Evolutionary conservation across 2,113 vertebrate genomes (phyloP).

Genomic region (Rhinolophus sinicus): DNA sequence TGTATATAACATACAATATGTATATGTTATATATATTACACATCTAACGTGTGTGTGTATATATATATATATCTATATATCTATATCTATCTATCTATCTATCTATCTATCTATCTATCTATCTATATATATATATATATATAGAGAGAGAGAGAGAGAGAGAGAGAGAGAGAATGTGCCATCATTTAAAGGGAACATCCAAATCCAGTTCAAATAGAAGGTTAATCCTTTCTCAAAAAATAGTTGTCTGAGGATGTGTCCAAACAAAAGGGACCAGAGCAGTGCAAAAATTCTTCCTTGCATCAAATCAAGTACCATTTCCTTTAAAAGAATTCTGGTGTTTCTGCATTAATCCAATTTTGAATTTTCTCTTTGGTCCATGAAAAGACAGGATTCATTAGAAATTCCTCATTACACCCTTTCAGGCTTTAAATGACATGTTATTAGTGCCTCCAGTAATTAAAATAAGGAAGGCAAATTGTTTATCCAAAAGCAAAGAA

Average conservation of each 20-base stretch:
- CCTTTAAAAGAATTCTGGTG: background rate
- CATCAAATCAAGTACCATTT: background rate
- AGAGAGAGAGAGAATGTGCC: background rate
- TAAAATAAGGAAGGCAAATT: slow-evolving; percentile 40
- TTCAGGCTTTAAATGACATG: slow-evolving; percentile 35
- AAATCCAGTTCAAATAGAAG: background rate
- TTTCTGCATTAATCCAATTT: slow-evolving; percentile 11
- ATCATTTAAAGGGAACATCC: background rate
- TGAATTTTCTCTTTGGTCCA: slow-evolving; percentile 31
- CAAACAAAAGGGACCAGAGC: background rate
- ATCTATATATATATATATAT: background rate
- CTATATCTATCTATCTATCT: no score
- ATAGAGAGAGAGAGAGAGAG: no score
- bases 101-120: no score
- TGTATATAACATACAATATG: background rate
- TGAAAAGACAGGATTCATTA: slow-evolving; percentile 43
- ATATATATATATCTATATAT: background rate
- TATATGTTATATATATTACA: background rate
- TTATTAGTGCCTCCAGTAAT: slow-evolving; percentile 32
- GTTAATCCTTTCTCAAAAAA: background rate
- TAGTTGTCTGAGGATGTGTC: background rate
- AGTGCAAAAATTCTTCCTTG: background rate
- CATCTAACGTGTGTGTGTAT: background rate
- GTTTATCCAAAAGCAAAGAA: slow-evolving; percentile 46
- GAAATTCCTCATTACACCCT: slow-evolving; percentile 43